Evolutionary conservation across 2,113 vertebrate species (phyloP), one percentile per base, ranked within the genome.

Genomic region (Sprattus sprattus): DNA sequence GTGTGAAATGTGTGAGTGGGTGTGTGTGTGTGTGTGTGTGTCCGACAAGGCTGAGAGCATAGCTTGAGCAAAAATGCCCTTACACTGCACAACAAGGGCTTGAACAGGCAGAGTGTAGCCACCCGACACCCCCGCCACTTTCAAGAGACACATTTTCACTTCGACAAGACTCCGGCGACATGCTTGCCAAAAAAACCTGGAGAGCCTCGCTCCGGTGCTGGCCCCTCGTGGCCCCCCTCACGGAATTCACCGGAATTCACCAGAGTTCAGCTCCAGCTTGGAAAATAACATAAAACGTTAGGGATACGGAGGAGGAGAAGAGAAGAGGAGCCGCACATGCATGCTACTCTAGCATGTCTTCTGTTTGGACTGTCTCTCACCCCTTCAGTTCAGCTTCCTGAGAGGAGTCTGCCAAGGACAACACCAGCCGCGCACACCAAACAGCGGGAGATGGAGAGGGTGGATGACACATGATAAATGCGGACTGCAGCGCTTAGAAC

Each of bases 111-210:
- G 81, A 83, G 81, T 6, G 57, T 85, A 87, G 92, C 89, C 92
- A 94, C 88, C 75, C 85, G 92, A 94, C 90, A 88, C 85, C 71
- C 86, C 86, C 39, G 39, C 78, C 11, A n/a, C 84, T 87, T 89
- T 91, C 83, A 87, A 88, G 86, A 78, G 71, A 78, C 71, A 78
- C 25, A 39, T 78, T 78, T 44, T 78, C 71, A 78, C 71, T 78
- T 32, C 32, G 25, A 39, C 71, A 78, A 78, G 28, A 78, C 71
- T 78, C 71, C 18, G 11, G n/a, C 25, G 25, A 71, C 64, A 28
- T 11, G 8, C 47, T 60, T 44, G 67, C 87, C 87, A 83, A 64
- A n/a, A 81, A 45, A 83, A 82, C 71, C 80, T 81, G 32, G 81
- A 81, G 25, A 85, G 67, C 39, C 46, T 13, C 25, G n/a, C 60